A percentile compares a stretch with the other conserved stretches of the same genome.
phyloP scores from a whole-genome alignment of 2,888 invertebrate genomes.

The Plemyria rubiginata region DNA sequence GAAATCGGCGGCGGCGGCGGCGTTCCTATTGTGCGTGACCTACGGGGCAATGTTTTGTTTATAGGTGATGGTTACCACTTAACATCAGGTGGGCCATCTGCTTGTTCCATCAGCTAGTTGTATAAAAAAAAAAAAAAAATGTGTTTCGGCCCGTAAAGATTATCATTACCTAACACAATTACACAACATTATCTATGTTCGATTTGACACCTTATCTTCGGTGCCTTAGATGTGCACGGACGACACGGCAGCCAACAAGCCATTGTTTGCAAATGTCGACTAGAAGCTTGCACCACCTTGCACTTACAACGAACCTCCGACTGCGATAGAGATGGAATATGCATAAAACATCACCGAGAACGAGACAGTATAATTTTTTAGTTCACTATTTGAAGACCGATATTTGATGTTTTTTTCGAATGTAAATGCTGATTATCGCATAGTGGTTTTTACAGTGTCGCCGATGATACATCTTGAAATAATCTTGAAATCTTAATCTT shows the following conservation, averaged over 20 bases:
- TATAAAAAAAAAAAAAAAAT: no score
- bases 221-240: slow-evolving; percentile 67
- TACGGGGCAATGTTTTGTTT: no score
- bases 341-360: slow-evolving; percentile 36
- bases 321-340: slow-evolving; percentile 46
- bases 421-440: no score
- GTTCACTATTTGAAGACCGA: background rate
- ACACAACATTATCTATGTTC: slow-evolving; percentile 56
- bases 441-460: background rate
- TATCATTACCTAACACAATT: slow-evolving; percentile 32
- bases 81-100: no score
- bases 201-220: slow-evolving; percentile 71
- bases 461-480: background rate
- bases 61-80: no score
- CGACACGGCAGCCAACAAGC: slow-evolving; percentile 76
- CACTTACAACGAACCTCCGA: slow-evolving; percentile 50
- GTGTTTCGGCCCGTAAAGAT: slow-evolving; percentile 18
- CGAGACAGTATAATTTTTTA: slow-evolving; percentile 23
- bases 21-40: no score
- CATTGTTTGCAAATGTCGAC: slow-evolving; percentile 83
- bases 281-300: slow-evolving; percentile 63
- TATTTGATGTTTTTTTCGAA: background rate
- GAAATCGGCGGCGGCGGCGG: no score
- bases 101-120: no score
- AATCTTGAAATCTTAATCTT: no score